phyloP scores from a whole-genome alignment of 2,888 invertebrate genomes.

The Eilema sororculum region DNA sequence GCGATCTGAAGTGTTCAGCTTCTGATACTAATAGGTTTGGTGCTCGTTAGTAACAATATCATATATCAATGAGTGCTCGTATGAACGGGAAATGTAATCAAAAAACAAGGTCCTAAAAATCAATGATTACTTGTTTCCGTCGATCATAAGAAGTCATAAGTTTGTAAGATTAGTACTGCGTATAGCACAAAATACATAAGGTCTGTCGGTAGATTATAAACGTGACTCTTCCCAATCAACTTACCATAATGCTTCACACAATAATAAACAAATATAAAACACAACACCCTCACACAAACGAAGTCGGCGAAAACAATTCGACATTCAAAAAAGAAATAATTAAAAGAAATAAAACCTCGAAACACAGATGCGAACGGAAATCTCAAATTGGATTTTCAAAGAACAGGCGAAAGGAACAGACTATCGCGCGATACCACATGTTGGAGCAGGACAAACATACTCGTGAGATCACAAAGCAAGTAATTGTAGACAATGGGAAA shows the following conservation, averaged over 20 bases:
- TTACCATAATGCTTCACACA: not conserved
- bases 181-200: no score
- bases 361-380: constrained; percentile 70
- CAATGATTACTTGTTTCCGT: no score
- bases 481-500: constrained; percentile 85
- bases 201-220: no score
- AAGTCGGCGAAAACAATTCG: constrained; percentile 52
- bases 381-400: constrained; percentile 79
- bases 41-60: no score
- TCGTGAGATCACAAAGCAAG: constrained; percentile 77
- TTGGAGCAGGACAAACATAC: constrained; percentile 60
- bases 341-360: constrained; percentile 63
- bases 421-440: constrained; percentile 39
- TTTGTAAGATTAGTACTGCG: no score
- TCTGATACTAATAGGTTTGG: no score
- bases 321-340: constrained; percentile 49
- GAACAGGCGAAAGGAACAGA: constrained; percentile 60
- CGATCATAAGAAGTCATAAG: no score
- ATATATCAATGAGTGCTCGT: no score
- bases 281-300: constrained; percentile 25
- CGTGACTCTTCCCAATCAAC: no score
- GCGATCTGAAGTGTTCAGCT: no score
- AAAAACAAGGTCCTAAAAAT: no score
- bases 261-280: not conserved
- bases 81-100: no score